Evolutionary conservation across 2,113 vertebrate genomes (phyloP).

Genomic region (Vulpes ferrilata): DNA sequence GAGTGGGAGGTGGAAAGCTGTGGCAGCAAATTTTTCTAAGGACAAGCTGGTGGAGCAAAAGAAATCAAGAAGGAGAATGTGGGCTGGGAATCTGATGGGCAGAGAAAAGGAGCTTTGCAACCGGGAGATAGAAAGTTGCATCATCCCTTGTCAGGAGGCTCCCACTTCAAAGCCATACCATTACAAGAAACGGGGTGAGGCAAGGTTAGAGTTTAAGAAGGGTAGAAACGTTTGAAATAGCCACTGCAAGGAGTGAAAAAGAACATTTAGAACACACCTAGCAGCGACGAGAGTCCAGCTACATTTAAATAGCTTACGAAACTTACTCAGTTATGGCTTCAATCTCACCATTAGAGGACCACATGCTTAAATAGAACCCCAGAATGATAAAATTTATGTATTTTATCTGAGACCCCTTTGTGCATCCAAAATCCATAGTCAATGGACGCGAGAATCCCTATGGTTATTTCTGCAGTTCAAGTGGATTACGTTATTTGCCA

Average conservation of each 20-base stretch:
- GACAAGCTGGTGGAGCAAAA: neutral
- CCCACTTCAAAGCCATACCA: conserved; percentile 2
- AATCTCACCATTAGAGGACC: neutral
- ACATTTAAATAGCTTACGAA: neutral
- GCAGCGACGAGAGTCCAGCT: neutral
- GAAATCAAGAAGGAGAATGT: neutral
- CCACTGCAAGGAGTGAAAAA: neutral
- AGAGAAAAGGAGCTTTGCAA: neutral
- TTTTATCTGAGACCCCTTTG: neutral
- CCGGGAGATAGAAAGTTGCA: neutral
- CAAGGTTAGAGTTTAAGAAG: neutral
- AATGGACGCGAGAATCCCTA: neutral
- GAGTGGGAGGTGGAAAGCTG: neutral
- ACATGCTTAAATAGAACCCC: neutral
- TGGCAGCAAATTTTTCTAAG: neutral
- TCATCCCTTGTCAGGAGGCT: neutral
- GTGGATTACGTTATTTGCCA: neutral
- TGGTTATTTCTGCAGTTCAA: neutral
- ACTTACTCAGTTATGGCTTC: neutral
- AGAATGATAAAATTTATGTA: neutral
- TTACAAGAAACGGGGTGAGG: neutral
- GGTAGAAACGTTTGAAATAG: neutral
- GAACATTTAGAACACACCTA: neutral
- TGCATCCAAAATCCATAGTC: neutral
- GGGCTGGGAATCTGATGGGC: neutral